Conservation (phyloP, 1,140 invertebrate genomes). For the Dinothrombium tinctorium region DNA sequence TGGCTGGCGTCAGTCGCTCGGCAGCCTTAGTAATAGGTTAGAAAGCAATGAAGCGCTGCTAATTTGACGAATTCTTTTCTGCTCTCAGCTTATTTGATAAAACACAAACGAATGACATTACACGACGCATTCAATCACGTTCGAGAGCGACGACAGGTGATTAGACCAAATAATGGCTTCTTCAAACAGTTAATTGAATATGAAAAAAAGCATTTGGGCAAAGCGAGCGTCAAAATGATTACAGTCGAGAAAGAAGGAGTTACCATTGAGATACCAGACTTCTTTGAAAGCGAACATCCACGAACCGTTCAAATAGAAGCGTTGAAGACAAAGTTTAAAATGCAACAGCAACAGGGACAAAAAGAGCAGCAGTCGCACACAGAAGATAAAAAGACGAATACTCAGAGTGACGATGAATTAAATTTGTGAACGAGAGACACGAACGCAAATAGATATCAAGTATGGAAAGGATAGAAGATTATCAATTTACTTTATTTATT, state of each 20-base stretch:
- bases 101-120: slow-evolving; percentile 46
- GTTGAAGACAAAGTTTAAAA: neutral
- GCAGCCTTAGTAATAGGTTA: slow-evolving; percentile 53
- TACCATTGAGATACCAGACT: slow-evolving; percentile 6
- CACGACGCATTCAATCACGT: slow-evolving; percentile 33
- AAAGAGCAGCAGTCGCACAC: neutral
- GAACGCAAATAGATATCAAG: too few species aligned
- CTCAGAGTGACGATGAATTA: too few species aligned
- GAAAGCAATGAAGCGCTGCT: too few species aligned
- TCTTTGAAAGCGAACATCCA: slow-evolving; percentile 6
- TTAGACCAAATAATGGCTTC: slow-evolving; percentile 11
- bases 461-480: too few species aligned
- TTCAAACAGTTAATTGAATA: slow-evolving; percentile 20
- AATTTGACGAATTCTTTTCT: too few species aligned
- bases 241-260: neutral
- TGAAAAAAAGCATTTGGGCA: slow-evolving; percentile 4
- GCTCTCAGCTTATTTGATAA: slow-evolving; percentile 76
- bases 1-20: slow-evolving; percentile 65
- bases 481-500: too few species aligned
- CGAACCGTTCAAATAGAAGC: slow-evolving; percentile 1
- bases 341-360: neutral
- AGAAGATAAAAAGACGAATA: neutral
- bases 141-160: neutral
- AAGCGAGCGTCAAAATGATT: slow-evolving; percentile 5
- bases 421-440: too few species aligned